Conservation (phyloP, 2,888 invertebrate species). For the Argyresthia goedartella region DNA sequence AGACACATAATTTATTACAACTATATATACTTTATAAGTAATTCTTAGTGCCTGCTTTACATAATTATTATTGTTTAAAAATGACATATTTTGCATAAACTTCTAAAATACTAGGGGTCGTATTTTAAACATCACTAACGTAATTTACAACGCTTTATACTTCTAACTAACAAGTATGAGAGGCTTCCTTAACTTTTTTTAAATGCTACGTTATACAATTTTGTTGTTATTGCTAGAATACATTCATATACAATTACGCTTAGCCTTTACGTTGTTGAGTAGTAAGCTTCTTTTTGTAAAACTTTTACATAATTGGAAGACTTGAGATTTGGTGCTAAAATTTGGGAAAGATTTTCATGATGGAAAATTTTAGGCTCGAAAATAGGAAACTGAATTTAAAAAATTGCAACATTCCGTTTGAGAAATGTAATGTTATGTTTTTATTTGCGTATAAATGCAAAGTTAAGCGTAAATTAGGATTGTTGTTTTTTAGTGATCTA, state of each 20-base stretch:
- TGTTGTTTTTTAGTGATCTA: constrained; percentile 59
- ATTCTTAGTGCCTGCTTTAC: constrained; percentile 68
- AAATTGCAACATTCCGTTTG: constrained; percentile 56
- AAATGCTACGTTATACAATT: constrained; percentile 61
- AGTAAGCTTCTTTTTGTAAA: constrained; percentile 57
- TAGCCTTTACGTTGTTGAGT: constrained; percentile 54
- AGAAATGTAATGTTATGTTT: constrained; percentile 55
- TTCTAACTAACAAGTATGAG: constrained; percentile 44
- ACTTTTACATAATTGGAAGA: constrained; percentile 63
- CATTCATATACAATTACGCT: constrained; percentile 41
- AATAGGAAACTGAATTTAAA: constrained; percentile 33
- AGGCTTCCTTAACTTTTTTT: constrained; percentile 58
- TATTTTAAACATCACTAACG: constrained; percentile 43
- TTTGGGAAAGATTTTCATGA: constrained; percentile 49
- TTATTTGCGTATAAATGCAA: constrained; percentile 62
- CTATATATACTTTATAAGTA: constrained; percentile 54
- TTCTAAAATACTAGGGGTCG: constrained; percentile 40
- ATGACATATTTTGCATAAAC: constrained; percentile 63
- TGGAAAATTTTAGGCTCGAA: constrained; percentile 29
- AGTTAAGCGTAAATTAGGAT: constrained; percentile 50
- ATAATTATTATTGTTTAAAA: constrained; percentile 49
- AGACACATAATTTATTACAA: constrained; percentile 67
- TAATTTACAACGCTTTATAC: constrained; percentile 33
- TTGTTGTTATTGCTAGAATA: constrained; percentile 68
- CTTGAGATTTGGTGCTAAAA: constrained; percentile 68